Conservation (phyloP, 2,797 vertebrate species). For the Poliocrania exsul region DNA sequence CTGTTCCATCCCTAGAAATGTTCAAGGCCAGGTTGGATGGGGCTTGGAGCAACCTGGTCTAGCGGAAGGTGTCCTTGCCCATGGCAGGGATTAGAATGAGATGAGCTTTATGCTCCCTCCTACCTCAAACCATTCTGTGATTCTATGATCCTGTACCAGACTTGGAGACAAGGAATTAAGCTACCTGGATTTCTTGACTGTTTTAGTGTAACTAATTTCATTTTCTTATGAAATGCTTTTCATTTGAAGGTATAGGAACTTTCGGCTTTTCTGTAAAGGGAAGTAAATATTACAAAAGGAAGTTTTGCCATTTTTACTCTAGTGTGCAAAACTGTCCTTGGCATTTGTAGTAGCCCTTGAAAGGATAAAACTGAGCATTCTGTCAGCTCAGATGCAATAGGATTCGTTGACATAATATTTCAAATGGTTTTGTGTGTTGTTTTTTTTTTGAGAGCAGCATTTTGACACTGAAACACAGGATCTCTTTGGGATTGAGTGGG, state of each 20-base stretch:
- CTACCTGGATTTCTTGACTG: background rate
- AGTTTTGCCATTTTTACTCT: background rate
- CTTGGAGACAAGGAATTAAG: background rate
- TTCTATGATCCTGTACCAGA: background rate
- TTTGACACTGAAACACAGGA: slow-evolving; percentile 96
- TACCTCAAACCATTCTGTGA: background rate
- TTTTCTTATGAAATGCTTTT: background rate
- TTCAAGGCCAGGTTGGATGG: background rate
- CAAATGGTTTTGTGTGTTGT: background rate
- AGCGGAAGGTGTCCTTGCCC: background rate
- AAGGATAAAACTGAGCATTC: background rate
- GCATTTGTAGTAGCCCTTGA: background rate
- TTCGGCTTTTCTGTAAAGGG: background rate
- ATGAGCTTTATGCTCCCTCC: background rate
- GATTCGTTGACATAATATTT: background rate
- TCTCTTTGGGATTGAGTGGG: slow-evolving; percentile 92
- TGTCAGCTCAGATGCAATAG: background rate
- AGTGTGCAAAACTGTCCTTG: background rate
- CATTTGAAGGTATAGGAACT: background rate
- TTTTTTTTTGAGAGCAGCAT: slow-evolving; percentile 79
- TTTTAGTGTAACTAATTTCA: background rate
- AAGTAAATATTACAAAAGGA: background rate
- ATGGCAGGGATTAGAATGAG: background rate
- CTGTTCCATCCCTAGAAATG: background rate
- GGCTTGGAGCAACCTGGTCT: background rate